phyloP scores from a whole-genome alignment of 2,113 vertebrate genomes.

The Neolamprologus tretocephalus region DNA sequence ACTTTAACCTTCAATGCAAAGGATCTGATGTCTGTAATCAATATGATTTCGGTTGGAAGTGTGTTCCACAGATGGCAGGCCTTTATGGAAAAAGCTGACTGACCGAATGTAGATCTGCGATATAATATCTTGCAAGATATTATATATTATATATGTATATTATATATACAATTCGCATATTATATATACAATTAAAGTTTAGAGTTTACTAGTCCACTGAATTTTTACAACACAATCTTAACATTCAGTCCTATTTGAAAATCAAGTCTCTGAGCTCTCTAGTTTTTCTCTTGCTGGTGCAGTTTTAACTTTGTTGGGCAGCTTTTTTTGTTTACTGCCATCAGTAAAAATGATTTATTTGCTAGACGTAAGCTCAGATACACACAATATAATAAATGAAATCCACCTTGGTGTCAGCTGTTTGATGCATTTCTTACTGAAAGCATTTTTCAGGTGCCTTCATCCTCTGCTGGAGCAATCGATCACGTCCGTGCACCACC shows the following conservation, averaged over 20 bases:
- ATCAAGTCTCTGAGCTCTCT: neutral
- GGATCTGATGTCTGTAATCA: neutral
- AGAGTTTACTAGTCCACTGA: neutral
- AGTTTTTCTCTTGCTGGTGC: neutral
- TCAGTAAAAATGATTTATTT: neutral
- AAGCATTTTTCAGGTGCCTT: neutral
- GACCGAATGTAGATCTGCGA: neutral
- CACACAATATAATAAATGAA: neutral
- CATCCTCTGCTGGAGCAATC: neutral
- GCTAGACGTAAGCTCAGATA: neutral
- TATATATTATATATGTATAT: neutral
- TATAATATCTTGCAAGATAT: neutral
- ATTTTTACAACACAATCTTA: neutral
- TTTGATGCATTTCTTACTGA: neutral
- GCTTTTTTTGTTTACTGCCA: neutral
- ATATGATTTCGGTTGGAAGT: neutral
- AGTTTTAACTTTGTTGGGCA: neutral
- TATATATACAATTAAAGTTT: neutral
- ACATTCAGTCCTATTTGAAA: neutral
- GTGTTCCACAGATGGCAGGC: neutral
- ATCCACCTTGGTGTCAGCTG: neutral
- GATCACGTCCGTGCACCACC: accelerated
- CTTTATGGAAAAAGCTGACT: neutral
- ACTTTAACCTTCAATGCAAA: neutral
- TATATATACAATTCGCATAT: neutral